Evolutionary conservation across 2,797 vertebrate species (phyloP).

Genomic region (Falco berigora): DNA sequence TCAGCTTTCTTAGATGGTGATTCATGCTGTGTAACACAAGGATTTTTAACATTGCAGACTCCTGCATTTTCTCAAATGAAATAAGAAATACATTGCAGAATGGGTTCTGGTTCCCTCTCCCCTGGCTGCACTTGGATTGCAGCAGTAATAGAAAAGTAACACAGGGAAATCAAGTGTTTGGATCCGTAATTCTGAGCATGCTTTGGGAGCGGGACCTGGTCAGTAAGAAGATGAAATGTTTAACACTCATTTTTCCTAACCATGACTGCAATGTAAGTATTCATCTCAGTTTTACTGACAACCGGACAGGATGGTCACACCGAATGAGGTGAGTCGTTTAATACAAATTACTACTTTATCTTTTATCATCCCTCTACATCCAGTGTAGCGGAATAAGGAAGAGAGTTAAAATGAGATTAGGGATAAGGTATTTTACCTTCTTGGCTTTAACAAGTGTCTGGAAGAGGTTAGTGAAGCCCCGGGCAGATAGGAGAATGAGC

Average conservation of each 20-base stretch:
- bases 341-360: neutral
- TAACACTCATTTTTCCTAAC: neutral
- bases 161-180: neutral
- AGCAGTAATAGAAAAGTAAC: neutral
- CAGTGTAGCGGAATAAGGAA: neutral
- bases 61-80: neutral
- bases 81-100: neutral
- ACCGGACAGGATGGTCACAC: neutral
- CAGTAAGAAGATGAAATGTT: neutral
- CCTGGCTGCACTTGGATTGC: neutral
- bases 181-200: neutral
- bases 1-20: neutral
- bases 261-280: neutral
- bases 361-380: neutral
- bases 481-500: conserved; percentile 61
- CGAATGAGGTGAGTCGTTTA: neutral
- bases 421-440: conserved; percentile 58
- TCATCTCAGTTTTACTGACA: neutral
- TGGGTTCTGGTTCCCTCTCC: neutral
- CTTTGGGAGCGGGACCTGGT: neutral
- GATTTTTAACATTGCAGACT: neutral
- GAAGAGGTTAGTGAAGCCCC: conserved; percentile 73
- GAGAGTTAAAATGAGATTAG: neutral
- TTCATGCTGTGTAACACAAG: neutral
- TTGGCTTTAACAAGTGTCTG: conserved; percentile 66